These are phyloP conservation scores for Poliocrania exsul DNA, from an alignment of 2,797 vertebrate species.

Conservation along the genomic window DNA sequence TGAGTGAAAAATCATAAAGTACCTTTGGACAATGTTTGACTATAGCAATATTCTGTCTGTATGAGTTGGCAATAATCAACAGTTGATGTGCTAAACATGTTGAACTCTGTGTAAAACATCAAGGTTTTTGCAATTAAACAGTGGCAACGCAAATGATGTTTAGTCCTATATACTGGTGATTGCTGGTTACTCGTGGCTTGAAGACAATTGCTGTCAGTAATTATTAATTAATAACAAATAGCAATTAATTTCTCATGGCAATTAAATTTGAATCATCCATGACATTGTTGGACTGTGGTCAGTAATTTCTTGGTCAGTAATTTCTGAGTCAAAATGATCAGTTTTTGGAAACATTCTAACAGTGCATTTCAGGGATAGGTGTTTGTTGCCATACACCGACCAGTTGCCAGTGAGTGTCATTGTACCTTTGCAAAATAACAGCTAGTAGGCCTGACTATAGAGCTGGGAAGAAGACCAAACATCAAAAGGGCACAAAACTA, in stretches of 20 bases:
- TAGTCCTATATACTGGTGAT: neutral
- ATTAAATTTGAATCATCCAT: neutral
- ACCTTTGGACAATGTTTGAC: neutral
- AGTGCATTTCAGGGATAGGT: neutral
- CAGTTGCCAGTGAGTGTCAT: neutral
- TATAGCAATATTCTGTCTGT: neutral
- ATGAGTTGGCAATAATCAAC: neutral
- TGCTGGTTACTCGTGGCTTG: neutral
- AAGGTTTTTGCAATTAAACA: neutral
- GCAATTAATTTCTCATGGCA: neutral
- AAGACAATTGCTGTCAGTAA: neutral
- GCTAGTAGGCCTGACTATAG: neutral
- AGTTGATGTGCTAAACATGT: neutral
- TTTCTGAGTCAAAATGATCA: neutral
- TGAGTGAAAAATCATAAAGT: neutral
- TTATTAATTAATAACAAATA: neutral
- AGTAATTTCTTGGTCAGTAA: neutral
- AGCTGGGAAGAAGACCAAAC: neutral
- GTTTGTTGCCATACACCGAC: neutral
- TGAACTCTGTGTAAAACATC: neutral
- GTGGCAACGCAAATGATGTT: neutral
- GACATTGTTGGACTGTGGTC: neutral
- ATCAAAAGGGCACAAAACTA: neutral
- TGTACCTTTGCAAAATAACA: neutral
- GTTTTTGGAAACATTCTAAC: neutral